A percentile compares a stretch with the other conserved stretches of the same genome.
Conservation (phyloP, 2,888 invertebrate species). For the Platycheirus rosarum region DNA sequence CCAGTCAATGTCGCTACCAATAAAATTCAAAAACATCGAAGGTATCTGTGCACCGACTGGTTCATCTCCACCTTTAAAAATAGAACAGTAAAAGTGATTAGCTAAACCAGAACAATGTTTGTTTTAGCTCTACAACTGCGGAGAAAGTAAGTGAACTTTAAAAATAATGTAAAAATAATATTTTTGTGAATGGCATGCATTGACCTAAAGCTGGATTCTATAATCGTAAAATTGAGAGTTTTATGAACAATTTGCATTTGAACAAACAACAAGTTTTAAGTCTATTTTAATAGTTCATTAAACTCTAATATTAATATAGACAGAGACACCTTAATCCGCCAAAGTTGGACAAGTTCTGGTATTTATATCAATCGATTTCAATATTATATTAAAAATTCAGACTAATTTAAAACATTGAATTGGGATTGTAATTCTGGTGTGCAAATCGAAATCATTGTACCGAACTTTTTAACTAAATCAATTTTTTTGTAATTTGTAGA, state of each 20-base stretch:
- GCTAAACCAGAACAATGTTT: slow-evolving; percentile 20
- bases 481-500: too few species aligned
- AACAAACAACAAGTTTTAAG: too few species aligned
- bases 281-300: slow-evolving; percentile 5
- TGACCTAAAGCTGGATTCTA: not conserved
- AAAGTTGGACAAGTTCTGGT: not conserved
- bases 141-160: slow-evolving; percentile 30
- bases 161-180: not conserved
- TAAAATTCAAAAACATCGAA: slow-evolving; percentile 93
- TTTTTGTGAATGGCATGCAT: slow-evolving; percentile 20
- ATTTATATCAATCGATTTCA: too few species aligned
- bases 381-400: too few species aligned
- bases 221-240: slow-evolving; percentile 1
- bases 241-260: too few species aligned
- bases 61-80: slow-evolving; percentile 88
- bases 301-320: slow-evolving; percentile 8
- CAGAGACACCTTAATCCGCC: not conserved
- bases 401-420: too few species aligned
- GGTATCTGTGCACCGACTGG: slow-evolving; percentile 95
- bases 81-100: slow-evolving; percentile 62
- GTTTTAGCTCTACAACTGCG: slow-evolving; percentile 7
- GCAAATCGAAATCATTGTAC: too few species aligned
- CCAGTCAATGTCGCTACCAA: slow-evolving; percentile 95
- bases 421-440: too few species aligned
- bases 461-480: too few species aligned